Evolutionary conservation across 2,888 invertebrate genomes (phyloP).

Genomic region (Troides aeacus): DNA sequence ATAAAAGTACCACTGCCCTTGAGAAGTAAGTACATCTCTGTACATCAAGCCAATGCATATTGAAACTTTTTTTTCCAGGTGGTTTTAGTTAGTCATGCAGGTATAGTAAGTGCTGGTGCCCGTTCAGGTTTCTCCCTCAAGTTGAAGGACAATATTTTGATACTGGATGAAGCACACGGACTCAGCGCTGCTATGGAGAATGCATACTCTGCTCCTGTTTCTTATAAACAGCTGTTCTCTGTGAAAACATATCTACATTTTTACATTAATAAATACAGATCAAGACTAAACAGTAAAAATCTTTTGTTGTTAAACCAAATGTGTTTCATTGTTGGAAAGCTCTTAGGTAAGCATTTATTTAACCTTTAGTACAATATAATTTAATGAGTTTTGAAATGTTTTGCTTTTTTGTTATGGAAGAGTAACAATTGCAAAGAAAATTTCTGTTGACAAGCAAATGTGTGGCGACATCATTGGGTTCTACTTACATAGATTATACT

Average conservation of each 20-base stretch:
- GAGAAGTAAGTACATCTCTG: too few relatives aligned
- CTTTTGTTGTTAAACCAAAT: conserved; percentile 91
- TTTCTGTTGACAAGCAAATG: too few relatives aligned
- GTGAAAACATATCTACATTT: conserved; percentile 83
- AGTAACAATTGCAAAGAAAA: too few relatives aligned
- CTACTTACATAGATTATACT: too few relatives aligned
- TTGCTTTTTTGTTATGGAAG: too few relatives aligned
- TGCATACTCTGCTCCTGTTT: conserved; percentile 89
- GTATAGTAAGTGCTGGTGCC: conserved; percentile 68
- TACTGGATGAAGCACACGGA: conserved; percentile 98
- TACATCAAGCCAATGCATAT: not conserved
- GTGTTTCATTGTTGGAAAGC: conserved; percentile 85
- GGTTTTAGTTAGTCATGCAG: conserved; percentile 69
- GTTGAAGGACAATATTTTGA: conserved; percentile 86
- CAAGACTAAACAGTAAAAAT: conserved; percentile 88
- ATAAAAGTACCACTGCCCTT: too few relatives aligned
- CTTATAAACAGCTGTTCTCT: conserved; percentile 82
- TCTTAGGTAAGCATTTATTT: conserved; percentile 72
- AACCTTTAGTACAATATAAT: not conserved
- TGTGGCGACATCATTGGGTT: too few relatives aligned
- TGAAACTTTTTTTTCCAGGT: conserved; percentile 49
- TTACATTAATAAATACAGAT: conserved; percentile 87
- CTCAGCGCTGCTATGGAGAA: conserved; percentile 93
- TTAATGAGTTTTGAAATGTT: too few relatives aligned
- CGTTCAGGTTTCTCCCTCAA: conserved; percentile 66